These are phyloP conservation scores for Trogon surrucura DNA, from an alignment of 2,113 vertebrate genomes.

Conservation along the genomic window DNA sequence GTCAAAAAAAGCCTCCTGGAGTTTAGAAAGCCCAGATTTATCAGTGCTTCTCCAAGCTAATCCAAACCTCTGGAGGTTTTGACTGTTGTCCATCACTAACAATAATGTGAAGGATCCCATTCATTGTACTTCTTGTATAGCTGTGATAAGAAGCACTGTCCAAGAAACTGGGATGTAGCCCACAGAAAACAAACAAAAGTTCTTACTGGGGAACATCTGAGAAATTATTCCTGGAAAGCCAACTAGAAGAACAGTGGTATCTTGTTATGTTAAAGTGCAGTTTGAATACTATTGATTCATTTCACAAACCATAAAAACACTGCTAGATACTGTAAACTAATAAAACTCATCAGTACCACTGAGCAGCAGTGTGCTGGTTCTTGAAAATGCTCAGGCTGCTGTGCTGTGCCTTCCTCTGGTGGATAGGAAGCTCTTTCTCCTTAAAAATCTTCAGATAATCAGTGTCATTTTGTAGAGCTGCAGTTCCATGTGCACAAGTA, in stretches of 20 bases:
- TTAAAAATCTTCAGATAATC: background rate
- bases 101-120: background rate
- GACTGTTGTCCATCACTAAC: background rate
- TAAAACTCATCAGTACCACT: background rate
- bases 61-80: background rate
- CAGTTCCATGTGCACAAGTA: background rate
- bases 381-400: background rate
- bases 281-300: background rate
- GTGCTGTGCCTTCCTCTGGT: background rate
- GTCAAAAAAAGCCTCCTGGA: background rate
- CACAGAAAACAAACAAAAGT: constrained; percentile 12
- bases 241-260: background rate
- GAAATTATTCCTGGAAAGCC: background rate
- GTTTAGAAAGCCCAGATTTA: background rate
- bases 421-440: background rate
- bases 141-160: background rate
- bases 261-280: background rate
- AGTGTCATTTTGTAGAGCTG: background rate
- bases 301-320: background rate
- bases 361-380: background rate
- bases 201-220: background rate
- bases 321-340: background rate
- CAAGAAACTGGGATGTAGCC: background rate
- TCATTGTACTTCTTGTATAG: background rate
- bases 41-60: background rate